Evolutionary conservation across 2,797 vertebrate genomes (phyloP).

Genomic region (Aeoliscus strigatus): DNA sequence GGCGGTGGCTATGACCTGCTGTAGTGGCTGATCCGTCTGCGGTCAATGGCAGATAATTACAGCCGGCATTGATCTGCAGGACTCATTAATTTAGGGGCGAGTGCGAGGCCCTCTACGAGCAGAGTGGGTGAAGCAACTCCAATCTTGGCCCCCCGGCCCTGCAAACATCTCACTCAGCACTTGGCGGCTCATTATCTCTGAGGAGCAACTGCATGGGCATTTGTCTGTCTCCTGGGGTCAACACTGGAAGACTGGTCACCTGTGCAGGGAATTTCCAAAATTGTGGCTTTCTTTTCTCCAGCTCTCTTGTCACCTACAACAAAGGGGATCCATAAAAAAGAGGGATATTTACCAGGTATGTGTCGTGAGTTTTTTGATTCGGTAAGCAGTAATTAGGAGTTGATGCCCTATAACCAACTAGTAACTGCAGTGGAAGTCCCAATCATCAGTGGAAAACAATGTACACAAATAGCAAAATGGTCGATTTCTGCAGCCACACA

Average conservation of each 20-base stretch:
- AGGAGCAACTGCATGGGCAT: slow-evolving; percentile 58
- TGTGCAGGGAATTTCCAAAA: slow-evolving; percentile 17
- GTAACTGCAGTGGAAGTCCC: too few species aligned
- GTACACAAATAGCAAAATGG: too few species aligned
- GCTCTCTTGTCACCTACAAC: too few species aligned
- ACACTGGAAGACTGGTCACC: slow-evolving; percentile 23
- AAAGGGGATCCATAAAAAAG: too few species aligned
- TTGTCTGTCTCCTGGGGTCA: slow-evolving; percentile 45
- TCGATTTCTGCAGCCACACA: too few species aligned
- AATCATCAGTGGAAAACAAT: too few species aligned
- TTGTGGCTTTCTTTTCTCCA: too few species aligned
- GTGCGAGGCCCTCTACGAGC: slow-evolving; percentile 44
- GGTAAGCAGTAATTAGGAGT: too few species aligned
- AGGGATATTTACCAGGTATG: too few species aligned
- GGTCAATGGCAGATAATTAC: slow-evolving; percentile 81
- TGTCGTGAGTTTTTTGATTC: too few species aligned
- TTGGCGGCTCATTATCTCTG: slow-evolving; percentile 64
- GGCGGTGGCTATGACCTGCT: slow-evolving; percentile 68
- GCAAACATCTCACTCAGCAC: slow-evolving; percentile 69
- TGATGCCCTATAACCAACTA: too few species aligned
- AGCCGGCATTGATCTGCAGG: slow-evolving; percentile 72
- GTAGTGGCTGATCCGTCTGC: slow-evolving; percentile 69
- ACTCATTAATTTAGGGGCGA: slow-evolving; percentile 71
- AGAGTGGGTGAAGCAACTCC: slow-evolving; percentile 61
- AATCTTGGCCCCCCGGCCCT: slow-evolving; percentile 56